These are phyloP conservation scores for Otus scops DNA, from an alignment of 2,797 vertebrate genomes.

Conservation along the genomic window DNA sequence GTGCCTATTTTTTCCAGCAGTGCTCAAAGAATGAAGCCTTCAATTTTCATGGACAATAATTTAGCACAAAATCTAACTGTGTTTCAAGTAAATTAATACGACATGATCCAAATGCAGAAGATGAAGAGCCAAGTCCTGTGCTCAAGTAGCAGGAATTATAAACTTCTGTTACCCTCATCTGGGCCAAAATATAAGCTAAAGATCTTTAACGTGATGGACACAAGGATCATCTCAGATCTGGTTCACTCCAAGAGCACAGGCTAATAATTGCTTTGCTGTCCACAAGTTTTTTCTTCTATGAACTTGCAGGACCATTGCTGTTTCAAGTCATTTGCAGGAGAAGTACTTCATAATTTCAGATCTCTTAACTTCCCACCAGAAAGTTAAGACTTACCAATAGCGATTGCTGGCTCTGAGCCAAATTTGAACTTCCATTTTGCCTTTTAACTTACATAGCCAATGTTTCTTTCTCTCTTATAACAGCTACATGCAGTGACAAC, in stretches of 20 bases:
- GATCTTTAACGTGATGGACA: not conserved
- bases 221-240: accelerated
- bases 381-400: not conserved
- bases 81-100: not conserved
- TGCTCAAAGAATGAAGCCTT: not conserved
- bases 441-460: not conserved
- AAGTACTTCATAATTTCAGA: not conserved
- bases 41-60: not conserved
- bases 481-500: not conserved
- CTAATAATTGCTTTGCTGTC: not conserved
- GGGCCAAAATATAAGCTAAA: not conserved
- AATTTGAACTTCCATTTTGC: not conserved
- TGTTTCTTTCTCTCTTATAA: not conserved
- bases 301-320: accelerated
- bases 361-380: not conserved
- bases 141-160: not conserved
- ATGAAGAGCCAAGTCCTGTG: not conserved
- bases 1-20: not conserved
- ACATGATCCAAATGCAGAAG: not conserved
- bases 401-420: not conserved
- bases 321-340: not conserved
- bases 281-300: not conserved
- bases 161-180: not conserved
- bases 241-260: not conserved
- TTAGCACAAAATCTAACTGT: not conserved